phyloP scores from a whole-genome alignment of 2,797 vertebrate species.

The Mus spretus region DNA sequence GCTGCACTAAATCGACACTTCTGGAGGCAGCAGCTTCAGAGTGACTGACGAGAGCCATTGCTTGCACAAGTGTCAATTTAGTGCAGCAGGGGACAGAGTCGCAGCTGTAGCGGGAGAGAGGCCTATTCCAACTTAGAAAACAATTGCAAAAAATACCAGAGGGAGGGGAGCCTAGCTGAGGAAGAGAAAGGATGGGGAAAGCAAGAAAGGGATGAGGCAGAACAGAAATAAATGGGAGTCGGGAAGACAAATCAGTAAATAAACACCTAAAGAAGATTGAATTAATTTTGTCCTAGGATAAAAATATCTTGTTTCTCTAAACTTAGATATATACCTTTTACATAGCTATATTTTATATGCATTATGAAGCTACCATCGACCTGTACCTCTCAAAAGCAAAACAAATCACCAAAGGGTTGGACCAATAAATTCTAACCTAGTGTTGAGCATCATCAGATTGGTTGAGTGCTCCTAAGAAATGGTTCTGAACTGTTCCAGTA shows the following conservation, averaged over 20 bases:
- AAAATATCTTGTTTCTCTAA: conserved; percentile 69
- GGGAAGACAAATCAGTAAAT: conserved; percentile 17
- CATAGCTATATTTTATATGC: conserved; percentile 5
- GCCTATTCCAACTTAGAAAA: conserved; percentile 85
- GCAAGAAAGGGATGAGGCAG: neutral
- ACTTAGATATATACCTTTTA: conserved; percentile 1
- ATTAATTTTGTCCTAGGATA: neutral
- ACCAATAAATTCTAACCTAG: conserved; percentile 57
- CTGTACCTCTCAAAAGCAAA: neutral
- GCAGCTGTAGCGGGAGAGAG: conserved; percentile 87
- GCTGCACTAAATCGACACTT: conserved; percentile 90
- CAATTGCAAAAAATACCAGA: conserved; percentile 84
- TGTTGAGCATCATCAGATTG: conserved; percentile 38
- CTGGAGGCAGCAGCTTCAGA: conserved; percentile 86
- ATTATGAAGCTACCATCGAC: conserved; percentile 38
- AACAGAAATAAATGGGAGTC: neutral
- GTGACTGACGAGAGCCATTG: conserved; percentile 84
- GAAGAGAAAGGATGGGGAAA: conserved; percentile 70
- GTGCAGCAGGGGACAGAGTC: conserved; percentile 86
- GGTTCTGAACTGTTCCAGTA: conserved; percentile 28
- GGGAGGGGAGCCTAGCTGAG: conserved; percentile 49
- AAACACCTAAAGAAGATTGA: neutral
- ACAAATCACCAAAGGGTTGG: conserved; percentile 64
- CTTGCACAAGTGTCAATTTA: conserved; percentile 89
- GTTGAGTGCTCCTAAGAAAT: conserved; percentile 1